Evolutionary conservation across 1,140 invertebrate species (phyloP).

Genomic region (Ceratosolen fusciceps): DNA sequence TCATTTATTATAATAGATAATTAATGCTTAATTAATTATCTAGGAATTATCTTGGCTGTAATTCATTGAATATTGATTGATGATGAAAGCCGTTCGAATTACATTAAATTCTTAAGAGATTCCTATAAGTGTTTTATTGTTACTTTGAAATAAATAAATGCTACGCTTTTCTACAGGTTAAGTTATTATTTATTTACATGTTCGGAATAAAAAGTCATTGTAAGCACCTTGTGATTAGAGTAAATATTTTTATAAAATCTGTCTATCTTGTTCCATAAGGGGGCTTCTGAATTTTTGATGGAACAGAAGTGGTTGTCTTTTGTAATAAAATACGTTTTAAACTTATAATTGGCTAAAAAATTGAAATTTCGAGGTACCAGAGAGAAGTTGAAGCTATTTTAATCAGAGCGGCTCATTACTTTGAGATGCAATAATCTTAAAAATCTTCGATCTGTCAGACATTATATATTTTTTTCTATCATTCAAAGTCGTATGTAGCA

Average conservation of each 20-base stretch:
- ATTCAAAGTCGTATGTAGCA: neutral
- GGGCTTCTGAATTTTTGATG: neutral
- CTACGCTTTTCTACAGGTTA: neutral
- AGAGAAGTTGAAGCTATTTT: neutral
- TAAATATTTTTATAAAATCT: neutral
- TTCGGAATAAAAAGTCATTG: neutral
- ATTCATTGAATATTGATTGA: neutral
- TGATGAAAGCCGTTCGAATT: neutral
- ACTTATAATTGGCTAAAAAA: slow-evolving; percentile 1
- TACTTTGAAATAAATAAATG: neutral
- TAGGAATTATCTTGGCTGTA: neutral
- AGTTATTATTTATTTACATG: neutral
- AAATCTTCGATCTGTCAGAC: slow-evolving; percentile 1
- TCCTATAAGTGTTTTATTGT: no score
- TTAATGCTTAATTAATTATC: neutral
- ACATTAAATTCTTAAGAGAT: neutral
- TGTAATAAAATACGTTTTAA: slow-evolving; percentile 5
- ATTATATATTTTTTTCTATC: neutral
- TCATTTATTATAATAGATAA: no score
- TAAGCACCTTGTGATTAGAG: neutral
- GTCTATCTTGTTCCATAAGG: neutral
- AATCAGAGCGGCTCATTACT: slow-evolving; percentile 4
- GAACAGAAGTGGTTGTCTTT: neutral
- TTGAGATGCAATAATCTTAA: neutral
- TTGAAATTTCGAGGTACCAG: neutral